Conservation (phyloP, 2,888 invertebrate genomes). For the Orgyia antiqua region DNA sequence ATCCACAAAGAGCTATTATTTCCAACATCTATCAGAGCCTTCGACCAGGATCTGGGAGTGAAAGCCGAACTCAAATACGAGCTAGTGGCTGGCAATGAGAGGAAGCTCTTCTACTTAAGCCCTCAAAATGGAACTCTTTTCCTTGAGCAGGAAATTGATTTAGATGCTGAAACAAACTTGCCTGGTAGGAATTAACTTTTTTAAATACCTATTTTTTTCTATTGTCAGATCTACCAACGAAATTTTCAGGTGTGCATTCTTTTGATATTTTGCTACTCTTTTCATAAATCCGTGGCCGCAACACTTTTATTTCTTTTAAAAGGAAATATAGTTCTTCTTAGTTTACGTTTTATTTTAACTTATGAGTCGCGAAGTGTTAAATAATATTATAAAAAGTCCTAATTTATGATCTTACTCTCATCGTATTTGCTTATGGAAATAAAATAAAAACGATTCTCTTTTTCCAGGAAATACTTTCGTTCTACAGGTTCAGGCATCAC, state of each 20-base stretch:
- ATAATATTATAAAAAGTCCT: no score
- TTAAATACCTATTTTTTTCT: no score
- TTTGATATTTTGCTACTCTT: no score
- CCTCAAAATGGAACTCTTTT: slow-evolving; percentile 85
- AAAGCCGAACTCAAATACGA: slow-evolving; percentile 87
- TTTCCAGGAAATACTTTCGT: slow-evolving; percentile 82
- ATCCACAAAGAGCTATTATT: slow-evolving; percentile 85
- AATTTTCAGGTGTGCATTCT: no score
- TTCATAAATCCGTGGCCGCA: no score
- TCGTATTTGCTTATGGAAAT: no score
- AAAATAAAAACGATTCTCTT: neutral
- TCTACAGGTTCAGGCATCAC: slow-evolving; percentile 87
- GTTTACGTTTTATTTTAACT: no score
- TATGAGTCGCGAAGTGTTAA: no score
- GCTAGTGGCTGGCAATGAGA: slow-evolving; percentile 88
- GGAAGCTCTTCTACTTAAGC: slow-evolving; percentile 86
- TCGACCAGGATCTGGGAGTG: slow-evolving; percentile 87
- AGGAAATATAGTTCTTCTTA: no score
- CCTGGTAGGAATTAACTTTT: slow-evolving; percentile 70
- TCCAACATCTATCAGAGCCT: slow-evolving; percentile 84
- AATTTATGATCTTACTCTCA: no score
- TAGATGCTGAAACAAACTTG: slow-evolving; percentile 84
- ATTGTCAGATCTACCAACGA: no score
- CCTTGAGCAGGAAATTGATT: slow-evolving; percentile 88
- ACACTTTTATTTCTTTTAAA: no score